These are phyloP conservation scores for Bryconaethiops microstoma DNA, from an alignment of 2,797 vertebrate genomes.

Conservation along the genomic window DNA sequence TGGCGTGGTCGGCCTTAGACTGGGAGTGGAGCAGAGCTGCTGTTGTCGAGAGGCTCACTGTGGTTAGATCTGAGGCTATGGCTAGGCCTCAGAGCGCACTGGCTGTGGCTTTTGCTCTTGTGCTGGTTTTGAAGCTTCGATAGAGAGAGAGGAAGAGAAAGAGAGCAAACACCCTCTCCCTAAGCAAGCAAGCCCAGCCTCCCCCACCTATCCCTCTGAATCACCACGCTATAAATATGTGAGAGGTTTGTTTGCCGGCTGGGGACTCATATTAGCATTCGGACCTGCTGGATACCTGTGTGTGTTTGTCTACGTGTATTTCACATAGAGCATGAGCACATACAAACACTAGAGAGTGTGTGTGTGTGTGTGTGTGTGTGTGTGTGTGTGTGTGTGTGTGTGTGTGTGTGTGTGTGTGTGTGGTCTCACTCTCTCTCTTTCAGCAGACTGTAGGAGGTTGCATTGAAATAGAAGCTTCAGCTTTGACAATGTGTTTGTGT, in stretches of 20 bases:
- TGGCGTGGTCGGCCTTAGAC: too few species aligned
- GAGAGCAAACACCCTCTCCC: conserved; percentile 53
- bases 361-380: conserved; percentile 30
- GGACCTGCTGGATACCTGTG: conserved; percentile 40
- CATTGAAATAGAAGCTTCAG: conserved; percentile 38
- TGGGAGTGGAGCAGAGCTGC: not conserved
- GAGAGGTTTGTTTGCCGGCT: conserved; percentile 64
- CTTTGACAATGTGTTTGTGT: conserved; percentile 34
- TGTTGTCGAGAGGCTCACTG: not conserved
- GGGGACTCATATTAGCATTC: conserved; percentile 59
- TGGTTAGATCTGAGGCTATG: not conserved
- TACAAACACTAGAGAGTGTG: conserved; percentile 4
- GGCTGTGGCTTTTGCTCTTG: conserved; percentile 11
- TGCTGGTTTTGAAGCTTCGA: conserved; percentile 45
- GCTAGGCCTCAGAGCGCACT: conserved; percentile 1
- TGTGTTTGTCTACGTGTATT: conserved; percentile 17
- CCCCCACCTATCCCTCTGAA: conserved; percentile 29
- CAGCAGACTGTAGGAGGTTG: conserved; percentile 17
- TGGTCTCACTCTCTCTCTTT: conserved; percentile 28
- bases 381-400: conserved; percentile 1
- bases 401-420: not conserved
- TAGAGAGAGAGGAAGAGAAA: not conserved
- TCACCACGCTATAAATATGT: conserved; percentile 56
- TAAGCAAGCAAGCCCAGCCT: conserved; percentile 46
- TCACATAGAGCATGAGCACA: conserved; percentile 2